Base-by-base conservation (phyloP, 2,113 vertebrate genomes). In the Notiomystis cincta region DNA sequence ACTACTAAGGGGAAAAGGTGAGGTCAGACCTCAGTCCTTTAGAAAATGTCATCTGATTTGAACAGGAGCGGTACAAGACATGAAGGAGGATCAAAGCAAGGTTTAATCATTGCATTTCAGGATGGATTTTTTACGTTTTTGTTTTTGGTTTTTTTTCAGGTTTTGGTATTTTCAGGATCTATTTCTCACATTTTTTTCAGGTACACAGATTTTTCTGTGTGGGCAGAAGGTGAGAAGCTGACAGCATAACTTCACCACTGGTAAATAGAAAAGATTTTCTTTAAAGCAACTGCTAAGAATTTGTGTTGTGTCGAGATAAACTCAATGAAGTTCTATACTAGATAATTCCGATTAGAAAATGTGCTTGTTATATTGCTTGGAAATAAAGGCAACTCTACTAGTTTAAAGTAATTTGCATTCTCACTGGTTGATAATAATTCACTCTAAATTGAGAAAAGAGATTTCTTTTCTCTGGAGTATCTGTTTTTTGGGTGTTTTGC, bases 11-110 rank as follows among this genome's bases (percentile, higher is more conserved):
- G 16, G 71, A 23, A 96, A 64, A 67, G 16, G 48, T 85, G 62
- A 90, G 37, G 22, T 53, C 42, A 67, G 48, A 82, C 14, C 7
- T 72, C 25, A 71, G 44, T 88, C 13, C 28, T 85, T 76, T 35
- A 83, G 75, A 94, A 94, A 90, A 94, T 83, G 62, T 80, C 71
- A 72, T 20, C 17, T 95, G 60, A 77, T 90, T 81, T 89, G 45
- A 92, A 78, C 50, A 88, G 23, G 30, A 86, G n/a, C 3, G 27
- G 25, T 53, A 76, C 1, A 12, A 77, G 18, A 6, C 11, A 62
- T 3, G 2, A 89, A 40, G 28, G 16, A 91, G 17, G 47, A 95
- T 71, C 47, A 94, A 84, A 89, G 45, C 27, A 61, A 65, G 7
- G 33, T 67, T 86, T 88, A 90, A 86, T 81, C 31, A 90, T 37